Evolutionary conservation across 2,888 invertebrate species (phyloP).

Genomic region (Pristionchus exspectatus): DNA sequence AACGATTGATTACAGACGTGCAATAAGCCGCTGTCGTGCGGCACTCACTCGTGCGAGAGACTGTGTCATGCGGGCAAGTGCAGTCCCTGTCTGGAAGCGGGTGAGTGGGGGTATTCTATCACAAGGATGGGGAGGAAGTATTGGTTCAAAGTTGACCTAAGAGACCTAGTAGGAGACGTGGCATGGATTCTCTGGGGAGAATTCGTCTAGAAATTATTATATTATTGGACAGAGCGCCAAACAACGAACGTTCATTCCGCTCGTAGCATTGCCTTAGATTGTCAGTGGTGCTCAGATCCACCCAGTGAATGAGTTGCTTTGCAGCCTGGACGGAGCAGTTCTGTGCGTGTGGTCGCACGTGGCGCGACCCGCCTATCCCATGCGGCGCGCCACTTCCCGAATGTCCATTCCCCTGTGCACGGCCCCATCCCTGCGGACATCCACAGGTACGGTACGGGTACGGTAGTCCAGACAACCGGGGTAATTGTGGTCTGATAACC

Average conservation of each 20-base stretch:
- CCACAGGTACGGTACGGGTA: slow-evolving; percentile 56
- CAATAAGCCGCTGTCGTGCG: slow-evolving; percentile 87
- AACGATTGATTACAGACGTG: slow-evolving; percentile 82
- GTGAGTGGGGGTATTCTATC: slow-evolving; percentile 81
- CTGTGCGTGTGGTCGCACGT: slow-evolving; percentile 92
- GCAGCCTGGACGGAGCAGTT: slow-evolving; percentile 89
- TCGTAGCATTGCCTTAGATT: too few species aligned
- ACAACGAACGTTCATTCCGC: too few species aligned
- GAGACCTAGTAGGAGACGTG: not conserved
- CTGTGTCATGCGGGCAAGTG: slow-evolving; percentile 92
- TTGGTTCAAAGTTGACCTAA: not conserved
- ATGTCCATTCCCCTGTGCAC: slow-evolving; percentile 88
- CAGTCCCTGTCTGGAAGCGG: slow-evolving; percentile 87
- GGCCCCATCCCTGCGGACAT: slow-evolving; percentile 85
- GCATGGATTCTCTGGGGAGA: too few species aligned
- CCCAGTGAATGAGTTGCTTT: slow-evolving; percentile 25
- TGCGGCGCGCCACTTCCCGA: slow-evolving; percentile 92
- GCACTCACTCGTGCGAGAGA: slow-evolving; percentile 90
- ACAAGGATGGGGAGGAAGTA: not conserved
- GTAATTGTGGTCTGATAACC: too few species aligned
- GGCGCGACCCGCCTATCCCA: slow-evolving; percentile 91
- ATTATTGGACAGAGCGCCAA: too few species aligned
- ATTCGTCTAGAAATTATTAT: too few species aligned
- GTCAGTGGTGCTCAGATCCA: not conserved
- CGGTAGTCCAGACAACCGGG: not conserved